A percentile compares a stretch with the other conserved stretches of the same genome.
Evolutionary conservation across 2,888 invertebrate genomes (phyloP).

Genomic region (Netelia inedita): DNA sequence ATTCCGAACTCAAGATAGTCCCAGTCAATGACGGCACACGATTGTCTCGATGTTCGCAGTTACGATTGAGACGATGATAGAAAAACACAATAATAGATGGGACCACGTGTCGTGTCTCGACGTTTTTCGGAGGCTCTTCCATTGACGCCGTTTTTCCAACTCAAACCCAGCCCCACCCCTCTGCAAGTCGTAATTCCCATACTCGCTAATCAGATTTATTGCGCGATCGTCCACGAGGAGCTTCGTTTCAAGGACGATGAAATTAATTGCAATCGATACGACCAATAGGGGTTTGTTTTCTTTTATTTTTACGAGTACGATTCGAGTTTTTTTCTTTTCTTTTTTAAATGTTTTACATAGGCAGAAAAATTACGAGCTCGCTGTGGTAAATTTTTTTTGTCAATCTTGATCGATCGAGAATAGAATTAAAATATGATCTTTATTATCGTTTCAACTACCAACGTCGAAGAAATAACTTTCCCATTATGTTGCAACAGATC

Average conservation of each 20-base stretch:
- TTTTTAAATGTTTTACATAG: neutral
- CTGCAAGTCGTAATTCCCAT: conserved; percentile 58
- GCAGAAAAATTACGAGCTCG: neutral
- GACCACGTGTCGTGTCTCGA: conserved; percentile 31
- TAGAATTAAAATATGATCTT: too few relatives aligned
- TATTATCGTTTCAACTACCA: too few relatives aligned
- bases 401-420: too few relatives aligned
- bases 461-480: too few relatives aligned
- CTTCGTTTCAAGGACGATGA: conserved; percentile 61
- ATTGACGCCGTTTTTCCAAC: conserved; percentile 31
- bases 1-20: neutral
- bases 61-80: neutral
- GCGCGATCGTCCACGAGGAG: conserved; percentile 42
- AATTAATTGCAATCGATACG: conserved; percentile 68
- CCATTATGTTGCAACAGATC: too few relatives aligned
- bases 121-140: conserved; percentile 15
- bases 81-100: neutral
- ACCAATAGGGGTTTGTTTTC: conserved; percentile 48
- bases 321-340: neutral
- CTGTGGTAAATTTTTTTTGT: too few relatives aligned
- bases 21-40: neutral
- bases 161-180: neutral
- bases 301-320: conserved; percentile 28
- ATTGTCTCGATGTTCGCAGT: neutral
- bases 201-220: conserved; percentile 61